Evolutionary conservation across 2,797 vertebrate genomes (phyloP), one percentile per base, ranked within the genome.

Genomic region (Apogon hyalosoma): DNA sequence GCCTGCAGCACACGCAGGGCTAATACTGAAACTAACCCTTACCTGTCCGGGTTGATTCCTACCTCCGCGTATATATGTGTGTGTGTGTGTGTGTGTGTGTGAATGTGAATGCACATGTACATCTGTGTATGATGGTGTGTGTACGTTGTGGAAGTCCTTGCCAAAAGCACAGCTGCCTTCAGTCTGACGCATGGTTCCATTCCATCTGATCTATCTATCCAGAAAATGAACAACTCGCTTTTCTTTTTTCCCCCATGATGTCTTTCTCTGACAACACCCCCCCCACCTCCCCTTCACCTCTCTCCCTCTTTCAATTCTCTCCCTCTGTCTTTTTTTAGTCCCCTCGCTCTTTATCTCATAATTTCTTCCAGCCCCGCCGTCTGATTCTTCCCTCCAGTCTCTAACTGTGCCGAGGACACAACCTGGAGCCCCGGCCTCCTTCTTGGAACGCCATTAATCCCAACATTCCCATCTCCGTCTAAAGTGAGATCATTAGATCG

Each of bases 131-230:
- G 45, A 43, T 8, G 42, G 58, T 70, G 62, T 60, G 46, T 52
- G 73, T 52, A 57, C n/a, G 50, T 88, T 79, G 86, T 83, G 80
- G 90, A 92, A 90, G 88, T 90, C 92, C 90, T 95, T 94, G 92
- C 94, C 90, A 88, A 92, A 82, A 96, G 92, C 87, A 69, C 75
- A 83, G 91, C 84, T 88, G 86, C 77, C 83, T 93, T 89, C 88
- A 90, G 92, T 90, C 90, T 88, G 88, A 94, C 65, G 73, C 92
- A 88, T 85, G 79, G 85, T 88, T 90, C 84, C 83, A 85, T 90
- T 92, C 86, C 89, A 92, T 94, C 92, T 85, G 88, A 94, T 91
- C 93, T 93, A 93, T 95, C 85, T 89, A 81, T 86, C 83, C 91
- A 91, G 92, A 92, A 94, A 90, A 93, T 92, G 93, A 94, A 94